These are phyloP conservation scores for Rotaria macrura DNA, from an alignment of 2,888 invertebrate species.

Conservation along the genomic window DNA sequence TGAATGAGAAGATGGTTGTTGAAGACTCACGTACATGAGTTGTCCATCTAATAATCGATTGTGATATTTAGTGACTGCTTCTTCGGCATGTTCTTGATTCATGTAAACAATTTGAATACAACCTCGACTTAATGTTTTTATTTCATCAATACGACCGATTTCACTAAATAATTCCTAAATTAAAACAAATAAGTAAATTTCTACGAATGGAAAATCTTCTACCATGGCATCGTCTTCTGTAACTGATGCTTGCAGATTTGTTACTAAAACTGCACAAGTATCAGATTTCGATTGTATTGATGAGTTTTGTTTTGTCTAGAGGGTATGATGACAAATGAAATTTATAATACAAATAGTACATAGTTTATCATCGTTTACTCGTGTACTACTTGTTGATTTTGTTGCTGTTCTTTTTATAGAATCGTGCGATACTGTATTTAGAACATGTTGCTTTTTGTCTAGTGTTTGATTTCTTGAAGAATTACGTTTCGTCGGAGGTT, in stretches of 20 bases:
- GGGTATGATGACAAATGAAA: neutral
- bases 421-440: neutral
- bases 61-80: neutral
- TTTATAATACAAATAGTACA: neutral
- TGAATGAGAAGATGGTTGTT: neutral
- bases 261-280: neutral
- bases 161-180: neutral
- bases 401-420: neutral
- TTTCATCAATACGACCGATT: neutral
- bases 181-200: neutral
- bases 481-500: neutral
- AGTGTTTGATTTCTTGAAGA: neutral
- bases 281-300: neutral
- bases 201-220: neutral
- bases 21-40: neutral
- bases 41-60: constrained; percentile 18
- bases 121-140: neutral
- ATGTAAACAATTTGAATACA: neutral
- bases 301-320: neutral
- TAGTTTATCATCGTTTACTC: neutral
- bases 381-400: neutral
- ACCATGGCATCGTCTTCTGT: neutral
- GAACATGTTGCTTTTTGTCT: neutral
- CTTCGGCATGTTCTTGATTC: neutral
- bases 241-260: neutral